Evolutionary conservation across 2,888 invertebrate species (phyloP).

Genomic region (Heliconius hortense): DNA sequence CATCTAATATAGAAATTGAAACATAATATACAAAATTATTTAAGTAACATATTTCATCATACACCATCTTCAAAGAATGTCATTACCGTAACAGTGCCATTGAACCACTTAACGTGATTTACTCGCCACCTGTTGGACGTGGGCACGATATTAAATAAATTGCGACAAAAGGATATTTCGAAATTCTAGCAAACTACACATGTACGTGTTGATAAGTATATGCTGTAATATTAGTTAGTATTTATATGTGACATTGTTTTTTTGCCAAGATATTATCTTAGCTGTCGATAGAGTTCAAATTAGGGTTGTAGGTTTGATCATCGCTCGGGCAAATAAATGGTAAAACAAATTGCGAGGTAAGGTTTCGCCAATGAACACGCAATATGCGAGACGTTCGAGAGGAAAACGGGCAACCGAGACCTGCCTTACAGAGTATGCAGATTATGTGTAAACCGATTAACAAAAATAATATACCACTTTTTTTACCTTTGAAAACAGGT

Average conservation of each 20-base stretch:
- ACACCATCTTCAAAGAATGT: conserved; percentile 19
- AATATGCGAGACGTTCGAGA: not conserved
- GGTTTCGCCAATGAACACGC: not conserved
- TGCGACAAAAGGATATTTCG: conserved; percentile 11
- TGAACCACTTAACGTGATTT: conserved; percentile 53
- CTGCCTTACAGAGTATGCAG: no score
- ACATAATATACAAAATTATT: not conserved
- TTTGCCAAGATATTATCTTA: not conserved
- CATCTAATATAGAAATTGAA: no score
- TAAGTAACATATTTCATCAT: conserved; percentile 5
- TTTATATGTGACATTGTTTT: not conserved
- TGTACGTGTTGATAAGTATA: conserved; percentile 1
- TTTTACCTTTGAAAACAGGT: no score
- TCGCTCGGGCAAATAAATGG: no score
- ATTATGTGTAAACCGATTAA: no score
- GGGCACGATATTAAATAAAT: conserved; percentile 23
- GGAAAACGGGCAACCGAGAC: not conserved
- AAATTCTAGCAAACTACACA: not conserved
- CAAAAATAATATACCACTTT: no score
- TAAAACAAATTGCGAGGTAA: not conserved
- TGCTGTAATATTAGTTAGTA: conserved; percentile 3
- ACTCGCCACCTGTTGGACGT: conserved; percentile 36
- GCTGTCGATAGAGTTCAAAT: not conserved
- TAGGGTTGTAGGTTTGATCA: no score
- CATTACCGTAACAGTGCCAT: conserved; percentile 48